Evolutionary conservation across 2,113 vertebrate genomes (phyloP), one percentile per base, ranked within the genome.

Genomic region (Dasyornis broadbenti): DNA sequence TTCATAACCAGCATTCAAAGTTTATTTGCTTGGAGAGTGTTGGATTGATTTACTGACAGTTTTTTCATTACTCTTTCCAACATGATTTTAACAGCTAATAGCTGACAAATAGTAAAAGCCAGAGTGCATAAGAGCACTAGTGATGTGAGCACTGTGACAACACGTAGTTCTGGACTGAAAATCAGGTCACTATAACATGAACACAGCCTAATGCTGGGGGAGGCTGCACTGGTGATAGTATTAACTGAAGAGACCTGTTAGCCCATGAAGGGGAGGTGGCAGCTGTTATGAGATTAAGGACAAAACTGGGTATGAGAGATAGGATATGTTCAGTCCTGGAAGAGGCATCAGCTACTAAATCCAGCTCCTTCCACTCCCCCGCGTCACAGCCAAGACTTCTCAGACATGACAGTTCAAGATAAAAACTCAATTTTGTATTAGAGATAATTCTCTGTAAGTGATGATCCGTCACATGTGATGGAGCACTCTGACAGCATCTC

Each of bases 341-440:
- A 76, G 49, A 89, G 42, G 63, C 90, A 93, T 83, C 72, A 37
- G 60, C 49, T 64, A 24, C 69, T 90, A 82, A 93, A 95, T 73
- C 65, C 71, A 86, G 45, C 47, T 94, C 60, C 23, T 89, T 89
- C 65, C 65, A 47, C 40, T 92, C 68, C 44, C 42, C 47, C 0
- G 0, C 87, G 81, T 75, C 72, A 78, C 60, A 91, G 52, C 52
- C n/a, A 9, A 86, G 88, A 54, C 80, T 92, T 94, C 92, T 93
- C 56, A 95, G 91, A 66, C 64, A 47, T 5, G 92, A 81, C 86
- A 84, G 69, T 83, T 94, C 64, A 63, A 95, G 92, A 95, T 97
- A 89, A 96, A 92, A 95, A 70, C 59, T 94, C 90, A 86, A 78
- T 97, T 97, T 94, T 83, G 37, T 94, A 49, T 91, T 92, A 66